Percentiles rank a stretch among this genome's conserved stretches.
phyloP scores from a whole-genome alignment of 1,140 invertebrate species.

The Phocides pigmalion region DNA sequence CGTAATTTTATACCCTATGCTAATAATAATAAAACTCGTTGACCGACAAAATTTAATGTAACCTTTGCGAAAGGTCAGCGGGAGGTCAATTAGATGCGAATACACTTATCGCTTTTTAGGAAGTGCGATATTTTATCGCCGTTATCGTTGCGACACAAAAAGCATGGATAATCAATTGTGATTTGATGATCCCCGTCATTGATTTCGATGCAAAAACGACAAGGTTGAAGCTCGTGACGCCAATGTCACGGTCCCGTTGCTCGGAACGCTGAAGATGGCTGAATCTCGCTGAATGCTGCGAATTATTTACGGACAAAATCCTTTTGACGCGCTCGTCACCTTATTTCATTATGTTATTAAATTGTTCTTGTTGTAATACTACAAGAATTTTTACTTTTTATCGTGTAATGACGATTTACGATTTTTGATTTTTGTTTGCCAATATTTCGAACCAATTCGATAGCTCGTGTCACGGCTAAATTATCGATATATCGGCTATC shows the following conservation, averaged over 20 bases:
- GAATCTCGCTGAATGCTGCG: too few species aligned
- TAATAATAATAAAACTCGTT: slow-evolving; percentile 35
- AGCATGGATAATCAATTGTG: slow-evolving; percentile 12
- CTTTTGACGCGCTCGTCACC: too few species aligned
- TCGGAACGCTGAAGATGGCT: neutral
- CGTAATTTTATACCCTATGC: slow-evolving; percentile 33
- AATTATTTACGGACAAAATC: too few species aligned
- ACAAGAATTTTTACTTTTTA: too few species aligned
- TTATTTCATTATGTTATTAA: too few species aligned
- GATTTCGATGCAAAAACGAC: slow-evolving; percentile 36
- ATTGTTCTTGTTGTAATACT: too few species aligned
- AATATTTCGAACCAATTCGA: too few species aligned
- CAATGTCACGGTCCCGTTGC: slow-evolving; percentile 53
- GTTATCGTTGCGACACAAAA: neutral
- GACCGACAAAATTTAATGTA: slow-evolving; percentile 38
- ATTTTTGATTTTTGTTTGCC: too few species aligned
- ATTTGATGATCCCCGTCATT: slow-evolving; percentile 10
- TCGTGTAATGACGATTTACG: too few species aligned
- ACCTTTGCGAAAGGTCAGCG: slow-evolving; percentile 52
- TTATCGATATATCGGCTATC: too few species aligned
- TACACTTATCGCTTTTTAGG: slow-evolving; percentile 48
- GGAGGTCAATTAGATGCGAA: slow-evolving; percentile 62
- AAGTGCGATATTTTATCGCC: slow-evolving; percentile 35
- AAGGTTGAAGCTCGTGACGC: slow-evolving; percentile 40
- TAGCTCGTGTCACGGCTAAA: too few species aligned